Evolutionary conservation across 1,140 invertebrate genomes (phyloP).

Genomic region (Lepidurus couesii): DNA sequence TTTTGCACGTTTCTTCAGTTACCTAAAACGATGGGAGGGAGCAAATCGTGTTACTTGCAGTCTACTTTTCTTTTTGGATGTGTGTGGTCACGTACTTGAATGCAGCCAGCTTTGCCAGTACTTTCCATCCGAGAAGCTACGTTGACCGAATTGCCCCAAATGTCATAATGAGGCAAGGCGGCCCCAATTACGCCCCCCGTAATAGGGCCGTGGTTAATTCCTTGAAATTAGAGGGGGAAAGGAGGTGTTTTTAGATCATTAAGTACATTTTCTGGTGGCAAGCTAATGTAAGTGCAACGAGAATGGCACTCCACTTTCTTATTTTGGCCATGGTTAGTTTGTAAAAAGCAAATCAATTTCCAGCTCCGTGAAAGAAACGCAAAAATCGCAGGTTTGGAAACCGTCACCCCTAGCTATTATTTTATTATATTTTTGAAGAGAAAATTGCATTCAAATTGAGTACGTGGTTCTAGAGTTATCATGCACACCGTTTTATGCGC

Average conservation of each 20-base stretch:
- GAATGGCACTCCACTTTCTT: not conserved
- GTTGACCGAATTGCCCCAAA: constrained; percentile 94
- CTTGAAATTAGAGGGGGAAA: constrained; percentile 41
- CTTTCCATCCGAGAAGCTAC: constrained; percentile 94
- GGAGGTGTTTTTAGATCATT: no score
- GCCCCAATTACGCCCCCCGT: constrained; percentile 92
- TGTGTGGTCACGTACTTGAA: constrained; percentile 62
- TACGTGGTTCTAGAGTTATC: not conserved
- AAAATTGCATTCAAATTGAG: constrained; percentile 25
- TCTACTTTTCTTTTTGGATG: no score
- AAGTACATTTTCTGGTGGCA: no score
- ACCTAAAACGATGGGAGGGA: constrained; percentile 54
- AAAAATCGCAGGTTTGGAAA: no score
- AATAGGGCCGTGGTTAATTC: constrained; percentile 91
- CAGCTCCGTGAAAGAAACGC: no score
- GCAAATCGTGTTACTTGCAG: no score
- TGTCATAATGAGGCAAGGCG: constrained; percentile 90
- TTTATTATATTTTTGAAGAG: constrained; percentile 1
- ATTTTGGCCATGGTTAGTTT: no score
- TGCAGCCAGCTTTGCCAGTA: constrained; percentile 87
- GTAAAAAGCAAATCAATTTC: constrained; percentile 43
- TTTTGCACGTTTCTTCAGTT: constrained; percentile 82
- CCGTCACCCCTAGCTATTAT: not conserved
- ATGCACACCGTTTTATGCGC: no score
- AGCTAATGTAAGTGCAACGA: constrained; percentile 27